phyloP scores from a whole-genome alignment of 2,888 invertebrate species.

The Cheilosia scutellata region DNA sequence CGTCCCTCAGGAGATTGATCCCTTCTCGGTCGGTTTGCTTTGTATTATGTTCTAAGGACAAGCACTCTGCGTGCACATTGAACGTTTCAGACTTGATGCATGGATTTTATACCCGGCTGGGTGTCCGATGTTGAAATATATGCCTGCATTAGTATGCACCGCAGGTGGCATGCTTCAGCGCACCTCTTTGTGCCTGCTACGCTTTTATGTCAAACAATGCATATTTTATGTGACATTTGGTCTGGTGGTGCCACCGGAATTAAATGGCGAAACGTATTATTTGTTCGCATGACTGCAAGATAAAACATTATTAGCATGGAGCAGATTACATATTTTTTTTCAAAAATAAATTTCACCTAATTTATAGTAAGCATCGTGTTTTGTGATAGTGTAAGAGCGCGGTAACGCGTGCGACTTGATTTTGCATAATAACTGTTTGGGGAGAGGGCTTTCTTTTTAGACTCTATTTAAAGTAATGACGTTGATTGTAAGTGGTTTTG shows the following conservation, averaged over 20 bases:
- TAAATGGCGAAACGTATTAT: slow-evolving; percentile 74
- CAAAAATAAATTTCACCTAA: slow-evolving; percentile 56
- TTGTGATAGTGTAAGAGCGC: slow-evolving; percentile 17
- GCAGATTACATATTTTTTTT: slow-evolving; percentile 5
- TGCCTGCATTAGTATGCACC: slow-evolving; percentile 74
- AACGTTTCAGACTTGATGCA: slow-evolving; percentile 67
- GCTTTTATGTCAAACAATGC: slow-evolving; percentile 74
- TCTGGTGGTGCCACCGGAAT: slow-evolving; percentile 64
- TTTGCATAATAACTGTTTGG: slow-evolving; percentile 52
- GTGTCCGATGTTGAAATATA: slow-evolving; percentile 71
- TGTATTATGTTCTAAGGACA: slow-evolving; percentile 17
- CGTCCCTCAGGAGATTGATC: slow-evolving; percentile 43
- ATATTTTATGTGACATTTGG: slow-evolving; percentile 73
- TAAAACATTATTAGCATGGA: slow-evolving; percentile 69
- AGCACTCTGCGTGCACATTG: slow-evolving; percentile 54
- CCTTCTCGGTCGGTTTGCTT: background rate
- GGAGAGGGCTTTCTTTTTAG: slow-evolving; percentile 7
- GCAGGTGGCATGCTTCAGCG: slow-evolving; percentile 71
- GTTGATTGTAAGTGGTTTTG: background rate
- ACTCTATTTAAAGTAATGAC: background rate
- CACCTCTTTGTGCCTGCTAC: slow-evolving; percentile 65
- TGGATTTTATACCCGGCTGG: slow-evolving; percentile 54
- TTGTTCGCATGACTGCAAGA: slow-evolving; percentile 72
- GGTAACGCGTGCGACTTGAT: slow-evolving; percentile 3
- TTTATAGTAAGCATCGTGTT: slow-evolving; percentile 63